Evolutionary conservation across 2,113 vertebrate genomes (phyloP).

Genomic region (Clarias gariepinus): DNA sequence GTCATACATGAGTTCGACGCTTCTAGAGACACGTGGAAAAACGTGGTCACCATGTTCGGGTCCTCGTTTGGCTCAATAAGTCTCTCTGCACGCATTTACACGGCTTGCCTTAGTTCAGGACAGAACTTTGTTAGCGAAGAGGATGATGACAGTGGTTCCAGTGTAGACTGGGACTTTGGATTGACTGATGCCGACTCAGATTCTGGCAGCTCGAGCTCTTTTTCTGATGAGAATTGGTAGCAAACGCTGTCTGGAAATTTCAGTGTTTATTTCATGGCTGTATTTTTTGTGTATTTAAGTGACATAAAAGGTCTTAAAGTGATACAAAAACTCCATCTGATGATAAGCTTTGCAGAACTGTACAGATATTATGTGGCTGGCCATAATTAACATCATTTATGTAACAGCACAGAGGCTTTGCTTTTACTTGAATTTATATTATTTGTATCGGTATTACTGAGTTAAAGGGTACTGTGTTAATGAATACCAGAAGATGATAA

Average conservation of each 20-base stretch:
- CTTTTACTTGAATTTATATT: not conserved
- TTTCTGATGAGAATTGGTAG: slow-evolving; percentile 83
- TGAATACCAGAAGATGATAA: not conserved
- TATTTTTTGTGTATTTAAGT: too few species aligned
- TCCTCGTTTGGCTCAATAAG: slow-evolving; percentile 79
- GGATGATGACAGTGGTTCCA: slow-evolving; percentile 85
- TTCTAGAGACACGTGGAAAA: slow-evolving; percentile 76
- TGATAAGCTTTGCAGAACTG: not conserved
- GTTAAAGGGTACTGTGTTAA: not conserved
- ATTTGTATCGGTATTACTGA: not conserved
- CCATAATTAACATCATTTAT: not conserved
- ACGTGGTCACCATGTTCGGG: slow-evolving; percentile 80
- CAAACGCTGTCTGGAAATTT: not conserved
- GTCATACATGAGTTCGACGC: slow-evolving; percentile 84
- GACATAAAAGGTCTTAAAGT: not conserved
- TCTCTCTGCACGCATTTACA: slow-evolving; percentile 82
- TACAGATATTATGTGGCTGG: not conserved
- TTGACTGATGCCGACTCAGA: slow-evolving; percentile 82
- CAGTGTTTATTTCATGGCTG: slow-evolving; percentile 37
- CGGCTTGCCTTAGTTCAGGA: slow-evolving; percentile 78
- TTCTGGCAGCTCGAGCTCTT: slow-evolving; percentile 84
- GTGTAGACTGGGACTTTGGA: slow-evolving; percentile 85
- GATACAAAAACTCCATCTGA: not conserved
- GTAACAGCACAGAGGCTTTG: not conserved
- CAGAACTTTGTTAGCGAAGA: slow-evolving; percentile 85